These are phyloP conservation scores for Kryptopterus vitreolus DNA, from an alignment of 2,797 vertebrate genomes.

Conservation along the genomic window DNA sequence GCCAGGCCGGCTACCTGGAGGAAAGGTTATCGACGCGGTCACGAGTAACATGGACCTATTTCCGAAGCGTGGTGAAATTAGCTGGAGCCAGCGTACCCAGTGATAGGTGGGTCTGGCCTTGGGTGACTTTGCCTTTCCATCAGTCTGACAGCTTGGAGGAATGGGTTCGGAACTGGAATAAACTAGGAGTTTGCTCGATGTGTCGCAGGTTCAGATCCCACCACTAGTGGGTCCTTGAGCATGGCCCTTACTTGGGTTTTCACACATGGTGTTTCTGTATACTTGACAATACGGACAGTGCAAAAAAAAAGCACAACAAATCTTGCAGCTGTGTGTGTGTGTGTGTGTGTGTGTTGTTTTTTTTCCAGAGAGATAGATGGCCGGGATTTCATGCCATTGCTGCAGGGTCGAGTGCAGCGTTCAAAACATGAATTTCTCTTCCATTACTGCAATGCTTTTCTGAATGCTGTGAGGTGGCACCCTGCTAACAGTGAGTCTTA, in stretches of 20 bases:
- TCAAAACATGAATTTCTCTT: conserved; percentile 88
- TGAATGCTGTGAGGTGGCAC: conserved; percentile 87
- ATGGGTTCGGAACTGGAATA: conserved; percentile 38
- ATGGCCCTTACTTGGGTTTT: no score
- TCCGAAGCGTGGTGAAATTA: conserved; percentile 78
- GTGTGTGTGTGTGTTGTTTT: conserved; percentile 31
- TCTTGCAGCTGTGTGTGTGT: neutral
- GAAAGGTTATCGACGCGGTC: conserved; percentile 69
- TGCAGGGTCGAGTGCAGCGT: conserved; percentile 66
- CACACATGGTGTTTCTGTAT: neutral
- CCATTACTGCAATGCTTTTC: conserved; percentile 86
- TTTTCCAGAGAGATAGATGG: conserved; percentile 82
- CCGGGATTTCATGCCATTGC: conserved; percentile 82
- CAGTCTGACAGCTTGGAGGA: conserved; percentile 38
- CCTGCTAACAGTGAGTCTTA: conserved; percentile 80
- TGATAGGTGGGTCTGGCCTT: conserved; percentile 75
- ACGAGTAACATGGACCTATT: conserved; percentile 95
- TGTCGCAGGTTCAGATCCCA: no score
- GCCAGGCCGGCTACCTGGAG: conserved; percentile 69
- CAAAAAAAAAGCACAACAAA: neutral
- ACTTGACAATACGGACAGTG: neutral
- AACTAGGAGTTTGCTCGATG: no score
- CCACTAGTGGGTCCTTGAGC: no score
- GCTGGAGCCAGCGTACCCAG: conserved; percentile 67
- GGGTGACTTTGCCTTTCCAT: conserved; percentile 17